Evolutionary conservation across 2,797 vertebrate species (phyloP).

Genomic region (Lithobates pipiens): DNA sequence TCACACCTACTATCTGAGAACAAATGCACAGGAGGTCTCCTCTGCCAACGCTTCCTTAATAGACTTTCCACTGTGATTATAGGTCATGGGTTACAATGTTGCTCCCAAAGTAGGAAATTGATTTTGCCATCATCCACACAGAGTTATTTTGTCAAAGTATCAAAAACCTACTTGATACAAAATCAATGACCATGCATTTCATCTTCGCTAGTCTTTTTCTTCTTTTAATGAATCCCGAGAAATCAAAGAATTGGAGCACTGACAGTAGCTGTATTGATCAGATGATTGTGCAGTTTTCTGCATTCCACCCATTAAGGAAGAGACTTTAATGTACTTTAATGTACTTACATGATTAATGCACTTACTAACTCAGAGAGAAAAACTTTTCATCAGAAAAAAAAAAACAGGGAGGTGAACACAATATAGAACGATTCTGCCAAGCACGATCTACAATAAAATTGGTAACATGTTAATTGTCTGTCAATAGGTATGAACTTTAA

Average conservation of each 20-base stretch:
- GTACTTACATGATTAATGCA: constrained; percentile 42
- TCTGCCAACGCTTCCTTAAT: constrained; percentile 44
- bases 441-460: too few relatives aligned
- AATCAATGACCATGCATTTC: constrained; percentile 54
- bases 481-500: too few relatives aligned
- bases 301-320: constrained; percentile 26
- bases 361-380: neutral
- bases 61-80: constrained; percentile 54
- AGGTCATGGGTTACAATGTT: constrained; percentile 49
- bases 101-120: constrained; percentile 54
- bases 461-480: too few relatives aligned
- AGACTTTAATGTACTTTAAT: constrained; percentile 14
- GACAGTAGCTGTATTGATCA: constrained; percentile 48
- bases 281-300: constrained; percentile 38
- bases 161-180: constrained; percentile 60
- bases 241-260: constrained; percentile 44
- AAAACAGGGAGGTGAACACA: too few relatives aligned
- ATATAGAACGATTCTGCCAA: too few relatives aligned
- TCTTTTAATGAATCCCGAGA: constrained; percentile 47
- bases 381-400: too few relatives aligned
- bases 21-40: constrained; percentile 20
- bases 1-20: constrained; percentile 32
- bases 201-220: constrained; percentile 15
- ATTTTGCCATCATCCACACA: constrained; percentile 54
- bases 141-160: constrained; percentile 55